phyloP scores from a whole-genome alignment of 2,113 vertebrate genomes.

The Solea solea region DNA sequence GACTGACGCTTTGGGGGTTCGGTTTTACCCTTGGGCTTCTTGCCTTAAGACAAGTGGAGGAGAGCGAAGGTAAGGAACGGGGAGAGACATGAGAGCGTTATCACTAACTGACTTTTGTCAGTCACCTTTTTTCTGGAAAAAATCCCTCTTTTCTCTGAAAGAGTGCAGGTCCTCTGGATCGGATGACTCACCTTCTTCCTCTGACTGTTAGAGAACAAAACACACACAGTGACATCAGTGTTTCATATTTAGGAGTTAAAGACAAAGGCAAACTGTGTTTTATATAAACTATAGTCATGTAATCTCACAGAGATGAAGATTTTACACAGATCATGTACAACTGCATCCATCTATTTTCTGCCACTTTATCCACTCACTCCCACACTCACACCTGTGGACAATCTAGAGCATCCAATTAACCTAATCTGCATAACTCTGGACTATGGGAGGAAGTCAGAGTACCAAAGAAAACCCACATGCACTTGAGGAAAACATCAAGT shows the following conservation, averaged over 20 bases:
- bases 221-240: background rate
- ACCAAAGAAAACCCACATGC: too few relatives aligned
- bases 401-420: too few relatives aligned
- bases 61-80: background rate
- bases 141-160: slow-evolving; percentile 87
- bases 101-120: background rate
- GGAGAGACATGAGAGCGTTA: background rate
- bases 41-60: slow-evolving; percentile 57
- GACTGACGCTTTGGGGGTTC: slow-evolving; percentile 63
- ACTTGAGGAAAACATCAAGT: too few relatives aligned
- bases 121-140: slow-evolving; percentile 90
- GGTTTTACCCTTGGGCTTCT: slow-evolving; percentile 45
- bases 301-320: too few relatives aligned
- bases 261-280: background rate
- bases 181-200: slow-evolving; percentile 15
- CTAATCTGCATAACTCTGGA: too few relatives aligned
- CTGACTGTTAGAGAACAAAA: slow-evolving; percentile 35
- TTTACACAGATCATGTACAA: too few relatives aligned
- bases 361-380: too few relatives aligned
- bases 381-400: too few relatives aligned
- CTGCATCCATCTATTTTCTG: too few relatives aligned
- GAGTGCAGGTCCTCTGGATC: slow-evolving; percentile 64
- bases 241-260: background rate
- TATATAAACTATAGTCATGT: too few relatives aligned
- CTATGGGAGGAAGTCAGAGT: too few relatives aligned